Evolutionary conservation across 2,888 invertebrate species (phyloP).

Genomic region (Aleiodes testaceus): DNA sequence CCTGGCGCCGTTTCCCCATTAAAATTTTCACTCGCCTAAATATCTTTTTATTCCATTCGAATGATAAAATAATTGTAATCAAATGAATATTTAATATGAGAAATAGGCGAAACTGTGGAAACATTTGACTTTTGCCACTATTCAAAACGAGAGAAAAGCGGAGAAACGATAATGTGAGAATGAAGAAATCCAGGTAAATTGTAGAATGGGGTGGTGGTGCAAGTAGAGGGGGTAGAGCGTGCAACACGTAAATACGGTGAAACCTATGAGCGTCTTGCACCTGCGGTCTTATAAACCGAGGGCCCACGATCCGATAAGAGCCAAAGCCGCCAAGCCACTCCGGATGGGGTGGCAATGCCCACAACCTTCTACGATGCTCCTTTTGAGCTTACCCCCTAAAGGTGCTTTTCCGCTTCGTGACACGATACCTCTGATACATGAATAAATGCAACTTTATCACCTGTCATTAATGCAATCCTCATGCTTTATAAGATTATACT

Average conservation of each 20-base stretch:
- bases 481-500: not conserved
- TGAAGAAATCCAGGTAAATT: constrained; percentile 33
- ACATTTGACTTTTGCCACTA: not conserved
- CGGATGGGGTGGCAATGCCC: constrained; percentile 64
- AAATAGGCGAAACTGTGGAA: not conserved
- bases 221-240: not conserved
- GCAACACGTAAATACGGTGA: constrained; percentile 30
- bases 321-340: constrained; percentile 35
- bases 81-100: not conserved
- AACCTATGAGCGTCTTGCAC: constrained; percentile 37
- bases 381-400: constrained; percentile 55
- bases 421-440: constrained; percentile 35
- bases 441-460: constrained; percentile 24
- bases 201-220: not conserved
- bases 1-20: constrained; percentile 30
- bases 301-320: constrained; percentile 33
- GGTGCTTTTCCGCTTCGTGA: constrained; percentile 40
- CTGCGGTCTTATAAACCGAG: constrained; percentile 36
- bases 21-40: constrained; percentile 22
- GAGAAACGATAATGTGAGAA: constrained; percentile 1
- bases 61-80: too few species aligned
- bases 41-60: not conserved
- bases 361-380: constrained; percentile 62
- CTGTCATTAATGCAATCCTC: not conserved
- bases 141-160: not conserved